These are phyloP conservation scores for Lasius fuliginosus DNA, from an alignment of 2,888 invertebrate genomes.

Conservation along the genomic window DNA sequence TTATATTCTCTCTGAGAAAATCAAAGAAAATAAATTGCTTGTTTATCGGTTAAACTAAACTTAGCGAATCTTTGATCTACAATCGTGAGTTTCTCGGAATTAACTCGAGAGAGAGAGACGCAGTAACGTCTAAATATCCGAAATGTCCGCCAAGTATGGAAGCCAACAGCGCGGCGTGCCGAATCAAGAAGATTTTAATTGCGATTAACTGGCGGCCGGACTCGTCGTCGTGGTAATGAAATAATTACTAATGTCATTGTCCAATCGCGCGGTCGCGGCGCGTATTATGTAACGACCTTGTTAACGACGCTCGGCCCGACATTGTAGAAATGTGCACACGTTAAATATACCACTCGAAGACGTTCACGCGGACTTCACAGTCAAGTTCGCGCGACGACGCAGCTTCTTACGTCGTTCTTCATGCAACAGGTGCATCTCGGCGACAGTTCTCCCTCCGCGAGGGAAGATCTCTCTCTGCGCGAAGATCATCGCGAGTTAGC, in stretches of 20 bases:
- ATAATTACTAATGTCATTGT: conserved; percentile 79
- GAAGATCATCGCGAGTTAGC: not conserved
- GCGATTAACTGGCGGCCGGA: conserved; percentile 78
- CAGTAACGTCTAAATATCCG: conserved; percentile 4
- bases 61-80: conserved; percentile 29
- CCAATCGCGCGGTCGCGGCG: conserved; percentile 58
- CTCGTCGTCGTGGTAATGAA: conserved; percentile 77
- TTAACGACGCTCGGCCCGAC: conserved; percentile 17
- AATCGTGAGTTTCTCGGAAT: conserved; percentile 9
- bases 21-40: not conserved
- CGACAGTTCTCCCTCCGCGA: not conserved
- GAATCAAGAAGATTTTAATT: conserved; percentile 74
- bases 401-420: conserved; percentile 27
- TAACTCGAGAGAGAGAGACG: not conserved
- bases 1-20: not conserved
- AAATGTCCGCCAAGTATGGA: conserved; percentile 57
- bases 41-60: conserved; percentile 20
- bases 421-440: conserved; percentile 67
- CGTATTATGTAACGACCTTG: conserved; percentile 70
- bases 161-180: conserved; percentile 44
- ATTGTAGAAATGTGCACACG: conserved; percentile 3
- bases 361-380: conserved; percentile 35
- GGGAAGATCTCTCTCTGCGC: not conserved
- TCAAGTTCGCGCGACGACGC: conserved; percentile 61
- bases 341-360: conserved; percentile 49